Evolutionary conservation across 2,888 invertebrate species (phyloP), one percentile per base, ranked within the genome.

Genomic region (Tinea pellionella): DNA sequence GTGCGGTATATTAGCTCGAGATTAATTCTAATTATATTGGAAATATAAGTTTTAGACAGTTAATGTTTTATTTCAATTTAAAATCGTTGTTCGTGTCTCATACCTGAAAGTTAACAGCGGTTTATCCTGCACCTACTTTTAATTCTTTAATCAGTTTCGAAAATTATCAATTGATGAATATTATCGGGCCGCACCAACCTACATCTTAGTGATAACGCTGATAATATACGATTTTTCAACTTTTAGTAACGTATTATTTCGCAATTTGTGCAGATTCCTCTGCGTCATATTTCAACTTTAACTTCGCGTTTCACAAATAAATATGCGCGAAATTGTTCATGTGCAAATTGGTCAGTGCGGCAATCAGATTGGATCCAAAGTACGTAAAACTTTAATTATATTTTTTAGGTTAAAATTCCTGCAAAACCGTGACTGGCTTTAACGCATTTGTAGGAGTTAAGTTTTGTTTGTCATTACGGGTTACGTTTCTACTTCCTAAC

Each of bases 291-390:
- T n/a, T n/a, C n/a, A n/a, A n/a, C n/a, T n/a, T n/a, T n/a, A n/a
- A n/a, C n/a, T n/a, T n/a, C n/a, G n/a, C n/a, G n/a, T n/a, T n/a
- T 9, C 13, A n/a, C 15, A n/a, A 3, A 24, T 24, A 51, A 77
- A 72, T 66, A 91, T 92, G 91, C 86, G 91, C 69, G 91, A 92
- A 78, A 92, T 91, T 67, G 89, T 92, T 53, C 91, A 91, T 68
- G 80, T 91, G 60, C 91, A 91, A 74, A 90, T 89, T 62, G 91
- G 91, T 61, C 91, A 92, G 73, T 91, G 91, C 73, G 91, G 91
- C 59, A 92, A 91, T 74, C 91, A 91, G 70, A 91, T 91, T 65
- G 91, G 91, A 65, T 88, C 90, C 56, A 90, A 91, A 88, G 91
- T 91, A 72, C 74, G 72, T 58, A 9, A 41, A 47, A 9, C 8